phyloP scores from a whole-genome alignment of 23 tunicate genomes.

The Botrylloides violaceus region DNA sequence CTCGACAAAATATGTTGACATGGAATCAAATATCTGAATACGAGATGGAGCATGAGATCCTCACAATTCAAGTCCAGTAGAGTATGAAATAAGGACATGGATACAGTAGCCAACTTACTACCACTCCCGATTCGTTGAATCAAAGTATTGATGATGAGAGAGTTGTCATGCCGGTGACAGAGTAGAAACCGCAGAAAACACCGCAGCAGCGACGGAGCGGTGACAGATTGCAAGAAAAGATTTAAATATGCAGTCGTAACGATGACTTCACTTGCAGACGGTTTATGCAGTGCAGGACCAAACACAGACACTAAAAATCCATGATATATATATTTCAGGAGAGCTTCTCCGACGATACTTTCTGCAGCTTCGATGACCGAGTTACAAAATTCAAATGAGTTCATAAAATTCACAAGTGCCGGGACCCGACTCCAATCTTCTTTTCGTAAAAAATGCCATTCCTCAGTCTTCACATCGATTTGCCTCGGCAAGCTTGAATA shows the following conservation, averaged over 20 bases:
- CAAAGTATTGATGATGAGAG: constrained; percentile 80
- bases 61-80: constrained; percentile 86
- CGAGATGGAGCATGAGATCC: constrained; percentile 86
- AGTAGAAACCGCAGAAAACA: constrained; percentile 76
- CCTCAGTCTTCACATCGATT: constrained; percentile 79
- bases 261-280: constrained; percentile 82
- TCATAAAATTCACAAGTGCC: constrained; percentile 75
- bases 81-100: constrained; percentile 77
- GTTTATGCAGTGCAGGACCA: constrained; percentile 95
- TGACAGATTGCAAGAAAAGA: constrained; percentile 86
- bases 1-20: constrained; percentile 87
- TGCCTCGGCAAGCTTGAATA: constrained; percentile 86
- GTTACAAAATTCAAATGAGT: constrained; percentile 89
- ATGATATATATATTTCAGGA: constrained; percentile 70
- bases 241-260: constrained; percentile 94
- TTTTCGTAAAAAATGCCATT: constrained; percentile 84
- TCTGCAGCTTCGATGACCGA: constrained; percentile 63
- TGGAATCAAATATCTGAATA: constrained; percentile 87
- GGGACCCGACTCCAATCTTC: constrained; percentile 75
- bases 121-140: constrained; percentile 86
- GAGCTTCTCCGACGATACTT: constrained; percentile 46
- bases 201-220: constrained; percentile 67
- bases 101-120: constrained; percentile 79
- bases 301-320: constrained; percentile 90
- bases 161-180: constrained; percentile 80